Evolutionary conservation across 2,888 invertebrate genomes (phyloP), one percentile per base, ranked within the genome.

Genomic region (Nasonovia ribisnigri): DNA sequence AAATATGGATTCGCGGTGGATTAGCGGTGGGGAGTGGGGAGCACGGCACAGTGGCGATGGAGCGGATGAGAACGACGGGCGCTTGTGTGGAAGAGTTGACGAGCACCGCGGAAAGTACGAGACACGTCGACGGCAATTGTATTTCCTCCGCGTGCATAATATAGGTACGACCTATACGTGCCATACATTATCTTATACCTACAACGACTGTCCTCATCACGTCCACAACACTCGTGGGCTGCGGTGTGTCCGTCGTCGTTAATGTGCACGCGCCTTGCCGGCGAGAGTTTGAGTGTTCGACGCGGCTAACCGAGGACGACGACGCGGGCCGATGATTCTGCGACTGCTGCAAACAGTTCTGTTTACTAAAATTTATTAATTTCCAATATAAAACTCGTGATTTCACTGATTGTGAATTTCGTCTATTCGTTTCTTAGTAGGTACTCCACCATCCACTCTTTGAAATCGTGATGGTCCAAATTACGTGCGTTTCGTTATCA

Each of bases 231-330:
- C 43, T 16, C 46, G 46, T 26, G 43, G n/a, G 29, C 46, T n/a
- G n/a, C 60, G 46, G 90, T 46, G 67, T n/a, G 16, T n/a, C 46
- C 90, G 77, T 77, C 77, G 86, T 46, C 46, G 84, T 90, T 51
- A 90, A 90, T 90, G 84, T 90, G 77, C 77, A 51, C 51, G 51
- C 42, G 51, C 36, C 26, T 90, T 29, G 1, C 26, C 51, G 51
- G 84, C 11, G 46, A 16, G 29, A 91, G 90, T 91, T 84, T 51
- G 46, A 16, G 29, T 84, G 90, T 84, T 84, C 51, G 90, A 90
- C 77, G 51, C 48, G 24, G 13, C 48, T 77, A 77, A 67, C 36
- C 77, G 8, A 77, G 20, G 36, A 8, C 36, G 77, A 36, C 77
- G 36, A 77, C 36, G n/a, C n/a, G 20, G 6, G 77, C 36, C 51